Percentiles rank a stretch among this genome's conserved stretches.
Evolutionary conservation across 23 tunicate species (phyloP).

Genomic region (Trididemnum clinides): DNA sequence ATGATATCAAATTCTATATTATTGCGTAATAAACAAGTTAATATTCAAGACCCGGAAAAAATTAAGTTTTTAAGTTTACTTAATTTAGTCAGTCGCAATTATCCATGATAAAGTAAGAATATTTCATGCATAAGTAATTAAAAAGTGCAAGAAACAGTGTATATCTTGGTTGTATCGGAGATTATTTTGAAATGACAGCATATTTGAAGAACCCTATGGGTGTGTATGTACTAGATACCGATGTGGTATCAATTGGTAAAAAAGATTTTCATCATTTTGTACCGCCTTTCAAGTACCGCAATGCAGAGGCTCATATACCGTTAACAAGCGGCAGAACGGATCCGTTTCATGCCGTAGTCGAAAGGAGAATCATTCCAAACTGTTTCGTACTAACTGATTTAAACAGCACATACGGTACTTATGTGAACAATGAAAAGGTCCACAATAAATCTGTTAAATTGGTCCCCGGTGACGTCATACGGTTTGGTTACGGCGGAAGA

Average conservation of each 20-base stretch:
- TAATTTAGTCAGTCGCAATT: no score
- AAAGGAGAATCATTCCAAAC: slow-evolving; percentile 41
- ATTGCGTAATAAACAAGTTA: no score
- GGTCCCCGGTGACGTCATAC: slow-evolving; percentile 66
- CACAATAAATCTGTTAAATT: slow-evolving; percentile 58
- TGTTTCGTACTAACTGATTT: slow-evolving; percentile 63
- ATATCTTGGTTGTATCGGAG: no score
- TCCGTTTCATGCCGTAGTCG: slow-evolving; percentile 69
- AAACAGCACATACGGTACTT: slow-evolving; percentile 72
- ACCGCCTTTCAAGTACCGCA: background rate
- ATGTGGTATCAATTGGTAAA: slow-evolving; percentile 49
- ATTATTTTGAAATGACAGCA: slow-evolving; percentile 40
- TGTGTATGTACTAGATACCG: slow-evolving; percentile 39
- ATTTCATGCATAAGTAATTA: no score
- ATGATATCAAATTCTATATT: no score
- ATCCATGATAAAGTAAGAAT: no score
- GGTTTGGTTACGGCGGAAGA: slow-evolving; percentile 72
- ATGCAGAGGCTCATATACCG: slow-evolving; percentile 50
- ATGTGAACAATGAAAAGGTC: slow-evolving; percentile 64
- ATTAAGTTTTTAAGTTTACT: no score
- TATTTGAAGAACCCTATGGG: slow-evolving; percentile 45
- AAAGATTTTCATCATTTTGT: background rate
- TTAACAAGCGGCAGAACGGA: slow-evolving; percentile 34
- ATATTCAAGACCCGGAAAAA: no score
- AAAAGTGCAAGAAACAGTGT: no score